A percentile compares a stretch with the other conserved stretches of the same genome.
Conservation (phyloP, 2,888 invertebrate species). For the Thalpophila matura region DNA sequence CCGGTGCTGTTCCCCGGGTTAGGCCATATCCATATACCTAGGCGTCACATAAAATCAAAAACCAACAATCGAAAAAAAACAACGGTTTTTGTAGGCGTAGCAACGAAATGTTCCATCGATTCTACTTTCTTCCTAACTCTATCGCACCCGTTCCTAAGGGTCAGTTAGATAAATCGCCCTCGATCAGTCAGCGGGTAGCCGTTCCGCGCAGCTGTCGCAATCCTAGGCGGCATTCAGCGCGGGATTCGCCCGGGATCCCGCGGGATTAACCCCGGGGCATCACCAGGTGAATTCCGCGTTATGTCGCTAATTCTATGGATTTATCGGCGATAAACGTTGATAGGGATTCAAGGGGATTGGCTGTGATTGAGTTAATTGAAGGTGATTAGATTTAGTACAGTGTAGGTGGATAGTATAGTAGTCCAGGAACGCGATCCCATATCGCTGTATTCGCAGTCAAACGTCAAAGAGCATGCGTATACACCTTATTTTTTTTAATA, state of each 20-base stretch:
- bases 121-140: conserved; percentile 40
- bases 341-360: conserved; percentile 40
- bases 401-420: background rate
- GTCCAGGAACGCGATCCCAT: background rate
- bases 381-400: conserved; percentile 16
- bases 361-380: conserved; percentile 38
- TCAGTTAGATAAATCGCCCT: conserved; percentile 71
- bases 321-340: conserved; percentile 55
- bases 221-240: conserved; percentile 28
- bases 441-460: no score
- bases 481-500: no score
- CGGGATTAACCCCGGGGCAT: conserved; percentile 55
- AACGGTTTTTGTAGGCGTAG: no score
- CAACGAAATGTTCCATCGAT: no score
- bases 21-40: no score
- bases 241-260: conserved; percentile 36
- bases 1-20: no score
- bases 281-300: conserved; percentile 57
- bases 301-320: conserved; percentile 59
- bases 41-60: no score
- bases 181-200: conserved; percentile 64
- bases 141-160: conserved; percentile 62
- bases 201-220: conserved; percentile 69
- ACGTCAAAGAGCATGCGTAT: no score
- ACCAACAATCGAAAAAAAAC: no score